Percentiles rank a stretch among this genome's conserved stretches.
phyloP scores from a whole-genome alignment of 1,140 invertebrate genomes.

The Ceratosolen solmsi region DNA sequence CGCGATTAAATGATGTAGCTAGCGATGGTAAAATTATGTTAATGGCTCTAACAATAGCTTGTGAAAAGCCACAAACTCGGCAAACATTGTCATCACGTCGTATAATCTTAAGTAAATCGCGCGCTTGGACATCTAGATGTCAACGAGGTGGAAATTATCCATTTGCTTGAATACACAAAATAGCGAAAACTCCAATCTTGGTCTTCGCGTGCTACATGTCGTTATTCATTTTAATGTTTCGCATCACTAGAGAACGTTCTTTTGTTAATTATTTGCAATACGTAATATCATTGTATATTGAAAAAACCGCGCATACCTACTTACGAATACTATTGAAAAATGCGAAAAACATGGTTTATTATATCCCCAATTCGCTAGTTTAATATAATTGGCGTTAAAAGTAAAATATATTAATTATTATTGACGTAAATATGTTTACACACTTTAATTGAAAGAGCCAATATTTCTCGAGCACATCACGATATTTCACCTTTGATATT shows the following conservation, averaged over 20 bases:
- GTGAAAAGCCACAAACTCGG: constrained; percentile 24
- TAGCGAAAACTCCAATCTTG: constrained; percentile 11
- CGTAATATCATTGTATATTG: not conserved
- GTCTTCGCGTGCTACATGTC: not conserved
- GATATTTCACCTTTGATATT: not conserved
- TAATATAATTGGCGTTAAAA: no score
- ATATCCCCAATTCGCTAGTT: not conserved
- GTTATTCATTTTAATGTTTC: constrained; percentile 42
- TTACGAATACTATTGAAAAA: no score
- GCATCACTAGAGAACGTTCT: constrained; percentile 33
- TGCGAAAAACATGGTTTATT: no score
- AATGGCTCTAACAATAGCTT: constrained; percentile 13
- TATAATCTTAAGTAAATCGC: constrained; percentile 47
- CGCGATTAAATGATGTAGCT: constrained; percentile 33
- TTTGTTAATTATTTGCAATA: constrained; percentile 27
- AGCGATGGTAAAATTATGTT: constrained; percentile 45
- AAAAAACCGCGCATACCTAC: constrained; percentile 20
- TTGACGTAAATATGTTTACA: not conserved
- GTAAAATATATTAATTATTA: no score
- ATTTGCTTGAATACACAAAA: constrained; percentile 6
- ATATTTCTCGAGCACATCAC: not conserved
- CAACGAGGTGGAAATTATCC: constrained; percentile 50
- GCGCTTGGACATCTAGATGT: constrained; percentile 11
- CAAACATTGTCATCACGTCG: constrained; percentile 35
- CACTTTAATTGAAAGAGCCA: not conserved